Evolutionary conservation across 1,140 invertebrate genomes (phyloP), one percentile per base, ranked within the genome.

Genomic region (Subanguina moxae): DNA sequence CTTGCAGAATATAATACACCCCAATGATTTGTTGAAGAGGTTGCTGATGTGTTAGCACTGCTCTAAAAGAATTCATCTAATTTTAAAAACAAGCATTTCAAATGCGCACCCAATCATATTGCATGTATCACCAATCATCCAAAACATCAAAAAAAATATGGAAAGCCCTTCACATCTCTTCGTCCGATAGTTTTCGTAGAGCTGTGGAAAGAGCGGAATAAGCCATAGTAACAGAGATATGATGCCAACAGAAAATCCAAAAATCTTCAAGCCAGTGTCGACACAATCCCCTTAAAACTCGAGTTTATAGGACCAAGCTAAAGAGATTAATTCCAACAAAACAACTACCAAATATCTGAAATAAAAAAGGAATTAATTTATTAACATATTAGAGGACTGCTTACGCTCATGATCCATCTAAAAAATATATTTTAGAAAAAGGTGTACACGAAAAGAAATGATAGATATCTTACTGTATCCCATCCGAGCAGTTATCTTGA

Each of bases 1-100:
- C 80, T 68, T 82, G 80, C n/a, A 80, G 19, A 43, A 82, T 82
- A 64, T 83, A 82, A 64, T 82, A 82, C 25, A 82, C 81, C 1
- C 74, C 81, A 42, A 83, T 83, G 38, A 80, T 78, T 58, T 80
- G 77, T 62, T 82, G 80, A 17, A 82, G 74, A 15, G 81, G 80
- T 45, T 80, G 78, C 64, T 83, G 80, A 67, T 83, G 74, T 11
- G 80, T 83, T 8, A 82, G 58, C 21, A 82, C 61, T 7, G 81
- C 79, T 46, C 32, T 38, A 38, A 38, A 38, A 38, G 32, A 11
- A 5, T 38, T 38, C 11, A 38, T 38, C 3, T 38, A 38, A 5
- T 38, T 38, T 38, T 38, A 38, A 38, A 38, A 5, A 11, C 32
- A 38, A 38, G n/a, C n/a, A n/a, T n/a, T n/a, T n/a, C n/a, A 38